Evolutionary conservation across 1,140 invertebrate species (phyloP).

Genomic region (Neodiprion lecontei): DNA sequence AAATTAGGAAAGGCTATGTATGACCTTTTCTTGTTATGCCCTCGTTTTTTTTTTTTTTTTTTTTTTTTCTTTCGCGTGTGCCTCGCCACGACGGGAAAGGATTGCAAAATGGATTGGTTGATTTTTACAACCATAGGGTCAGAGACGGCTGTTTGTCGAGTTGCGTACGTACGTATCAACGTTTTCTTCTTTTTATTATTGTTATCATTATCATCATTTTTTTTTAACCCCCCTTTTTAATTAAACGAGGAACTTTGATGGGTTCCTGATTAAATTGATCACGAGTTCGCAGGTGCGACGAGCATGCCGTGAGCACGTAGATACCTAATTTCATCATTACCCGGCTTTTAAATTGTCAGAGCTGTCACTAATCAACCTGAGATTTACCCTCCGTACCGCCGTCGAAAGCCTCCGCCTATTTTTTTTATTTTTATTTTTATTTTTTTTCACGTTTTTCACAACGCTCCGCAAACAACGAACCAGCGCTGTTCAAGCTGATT

Average conservation of each 20-base stretch:
- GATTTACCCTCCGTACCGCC: too few relatives aligned
- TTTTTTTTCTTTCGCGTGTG: conserved; percentile 10
- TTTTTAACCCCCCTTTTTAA: background rate
- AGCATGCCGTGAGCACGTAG: background rate
- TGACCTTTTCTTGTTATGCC: conserved; percentile 36
- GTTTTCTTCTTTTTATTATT: too few relatives aligned
- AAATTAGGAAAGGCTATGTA: conserved; percentile 58
- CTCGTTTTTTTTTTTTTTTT: conserved; percentile 21
- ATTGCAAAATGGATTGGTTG: conserved; percentile 45
- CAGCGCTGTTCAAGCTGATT: too few relatives aligned
- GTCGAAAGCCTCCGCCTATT: too few relatives aligned
- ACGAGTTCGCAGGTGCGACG: background rate
- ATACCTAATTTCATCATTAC: conserved; percentile 1
- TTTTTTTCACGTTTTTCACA: too few relatives aligned
- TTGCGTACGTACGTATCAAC: too few relatives aligned
- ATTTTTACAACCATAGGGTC: conserved; percentile 29
- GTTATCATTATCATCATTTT: too few relatives aligned
- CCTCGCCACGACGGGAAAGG: conserved; percentile 4
- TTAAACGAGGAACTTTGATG: background rate
- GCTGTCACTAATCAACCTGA: too few relatives aligned
- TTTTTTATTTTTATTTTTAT: too few relatives aligned
- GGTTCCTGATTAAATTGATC: conserved; percentile 5
- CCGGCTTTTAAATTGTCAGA: background rate
- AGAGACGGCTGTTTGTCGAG: background rate
- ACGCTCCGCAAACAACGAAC: too few relatives aligned